A percentile compares a stretch with the other conserved stretches of the same genome.
These are phyloP conservation scores for Bucco capensis DNA, from an alignment of 2,113 vertebrate species.

Conservation along the genomic window DNA sequence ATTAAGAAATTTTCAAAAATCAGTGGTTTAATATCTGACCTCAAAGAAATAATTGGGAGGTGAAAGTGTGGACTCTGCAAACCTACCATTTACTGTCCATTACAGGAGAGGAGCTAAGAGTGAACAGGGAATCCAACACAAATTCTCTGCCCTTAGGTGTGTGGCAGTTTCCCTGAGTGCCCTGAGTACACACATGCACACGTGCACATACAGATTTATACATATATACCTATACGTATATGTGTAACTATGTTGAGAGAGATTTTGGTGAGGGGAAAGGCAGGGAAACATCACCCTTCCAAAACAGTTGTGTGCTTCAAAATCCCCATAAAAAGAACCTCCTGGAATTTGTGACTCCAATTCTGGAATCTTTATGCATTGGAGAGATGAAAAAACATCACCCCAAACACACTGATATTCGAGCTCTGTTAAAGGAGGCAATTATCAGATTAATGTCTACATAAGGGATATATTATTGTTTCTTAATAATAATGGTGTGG, in stretches of 20 bases:
- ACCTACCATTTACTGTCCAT: background rate
- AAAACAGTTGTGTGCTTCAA: background rate
- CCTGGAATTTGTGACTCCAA: background rate
- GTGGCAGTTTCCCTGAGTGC: background rate
- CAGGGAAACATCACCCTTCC: background rate
- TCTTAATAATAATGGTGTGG: background rate
- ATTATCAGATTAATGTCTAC: background rate
- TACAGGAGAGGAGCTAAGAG: background rate
- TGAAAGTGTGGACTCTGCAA: background rate
- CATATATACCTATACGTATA: background rate
- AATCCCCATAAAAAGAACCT: background rate
- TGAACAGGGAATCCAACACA: background rate
- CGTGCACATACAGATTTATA: accelerated
- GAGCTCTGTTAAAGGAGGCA: background rate
- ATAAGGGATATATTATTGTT: background rate
- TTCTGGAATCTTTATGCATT: background rate
- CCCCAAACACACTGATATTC: background rate
- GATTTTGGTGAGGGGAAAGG: background rate
- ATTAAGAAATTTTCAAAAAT: background rate
- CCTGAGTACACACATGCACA: accelerated
- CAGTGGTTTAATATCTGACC: background rate
- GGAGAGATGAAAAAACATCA: background rate
- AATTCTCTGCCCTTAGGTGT: background rate
- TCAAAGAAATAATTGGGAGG: background rate
- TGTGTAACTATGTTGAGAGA: background rate